Evolutionary conservation across 2,113 vertebrate genomes (phyloP), one percentile per base, ranked within the genome.

Genomic region (Myrmophylax atrothorax): DNA sequence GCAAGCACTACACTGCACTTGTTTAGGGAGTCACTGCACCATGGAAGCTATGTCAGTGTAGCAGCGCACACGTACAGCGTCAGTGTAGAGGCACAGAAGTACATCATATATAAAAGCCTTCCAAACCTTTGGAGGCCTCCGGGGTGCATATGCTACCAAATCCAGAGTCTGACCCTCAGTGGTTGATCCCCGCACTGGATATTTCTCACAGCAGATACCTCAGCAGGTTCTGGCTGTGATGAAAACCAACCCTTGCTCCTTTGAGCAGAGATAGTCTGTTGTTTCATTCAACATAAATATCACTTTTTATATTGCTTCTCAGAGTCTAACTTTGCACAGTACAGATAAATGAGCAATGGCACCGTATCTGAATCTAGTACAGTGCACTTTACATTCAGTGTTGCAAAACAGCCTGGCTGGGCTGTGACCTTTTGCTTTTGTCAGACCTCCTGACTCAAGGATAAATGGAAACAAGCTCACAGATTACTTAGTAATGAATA

Each of bases 401-500:
- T 83, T 97, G 79, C 90, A 94, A 93, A 95, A 90, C 46, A 88
- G 63, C 37, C 52, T 69, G 59, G 55, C 79, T 92, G 50, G 79
- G 19, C 79, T 79, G 46, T 86, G 76, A 86, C 59, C 75, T 53
- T 84, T 94, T 84, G 25, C 79, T 95, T 88, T 93, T 93, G 79
- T 96, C 79, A 92, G 81, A 26, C 59, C 63, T 90, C 64, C 60
- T 86, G 86, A 90, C 72, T 93, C 33, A 77, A 89, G 64, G n/a
- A 94, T 49, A 92, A 93, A 86, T 90, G 73, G 94, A 93, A 93
- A 95, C 59, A 94, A 92, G 26, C 79, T 92, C 73, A 88, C 52
- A 84, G 76, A 93, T 96, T 94, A 95, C 86, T 93, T 89, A 92
- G 64, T 59, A 89, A 90, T 93, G 94, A 95, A 94, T 92, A 95